phyloP scores from a whole-genome alignment of 2,797 vertebrate species.

The Phoeniculus purpureus region DNA sequence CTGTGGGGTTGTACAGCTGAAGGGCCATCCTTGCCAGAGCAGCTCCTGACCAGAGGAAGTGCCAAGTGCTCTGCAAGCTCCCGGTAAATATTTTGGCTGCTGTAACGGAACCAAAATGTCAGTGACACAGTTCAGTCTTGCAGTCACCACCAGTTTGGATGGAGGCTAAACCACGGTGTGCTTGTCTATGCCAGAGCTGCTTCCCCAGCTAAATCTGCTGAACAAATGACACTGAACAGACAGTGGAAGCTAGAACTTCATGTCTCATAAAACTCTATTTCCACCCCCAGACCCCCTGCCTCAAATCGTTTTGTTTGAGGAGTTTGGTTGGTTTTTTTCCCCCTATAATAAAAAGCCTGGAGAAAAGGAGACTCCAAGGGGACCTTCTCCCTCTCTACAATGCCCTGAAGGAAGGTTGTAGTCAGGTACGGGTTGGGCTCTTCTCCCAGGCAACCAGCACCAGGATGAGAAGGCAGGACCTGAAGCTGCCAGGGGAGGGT shows the following conservation, averaged over 20 bases:
- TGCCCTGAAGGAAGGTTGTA: too few species aligned
- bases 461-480: too few species aligned
- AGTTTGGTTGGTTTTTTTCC: not conserved
- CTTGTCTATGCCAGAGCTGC: not conserved
- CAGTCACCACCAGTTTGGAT: not conserved
- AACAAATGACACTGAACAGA: constrained; percentile 19
- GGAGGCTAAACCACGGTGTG: not conserved
- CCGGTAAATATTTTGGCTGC: not conserved
- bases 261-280: not conserved
- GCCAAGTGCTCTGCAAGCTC: not conserved
- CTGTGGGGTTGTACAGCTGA: not conserved
- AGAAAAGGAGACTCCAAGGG: too few species aligned
- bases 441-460: too few species aligned
- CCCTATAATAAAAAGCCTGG: not conserved
- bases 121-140: not conserved
- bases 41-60: not conserved
- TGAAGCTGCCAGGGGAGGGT: too few species aligned
- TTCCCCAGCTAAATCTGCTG: not conserved
- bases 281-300: too few species aligned
- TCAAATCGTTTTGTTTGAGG: not conserved
- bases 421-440: too few species aligned
- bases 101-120: not conserved
- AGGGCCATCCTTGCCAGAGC: not conserved
- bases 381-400: too few species aligned
- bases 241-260: not conserved